These are phyloP conservation scores for Pelvicachromis taeniatus DNA, from an alignment of 2,113 vertebrate species.

Conservation along the genomic window DNA sequence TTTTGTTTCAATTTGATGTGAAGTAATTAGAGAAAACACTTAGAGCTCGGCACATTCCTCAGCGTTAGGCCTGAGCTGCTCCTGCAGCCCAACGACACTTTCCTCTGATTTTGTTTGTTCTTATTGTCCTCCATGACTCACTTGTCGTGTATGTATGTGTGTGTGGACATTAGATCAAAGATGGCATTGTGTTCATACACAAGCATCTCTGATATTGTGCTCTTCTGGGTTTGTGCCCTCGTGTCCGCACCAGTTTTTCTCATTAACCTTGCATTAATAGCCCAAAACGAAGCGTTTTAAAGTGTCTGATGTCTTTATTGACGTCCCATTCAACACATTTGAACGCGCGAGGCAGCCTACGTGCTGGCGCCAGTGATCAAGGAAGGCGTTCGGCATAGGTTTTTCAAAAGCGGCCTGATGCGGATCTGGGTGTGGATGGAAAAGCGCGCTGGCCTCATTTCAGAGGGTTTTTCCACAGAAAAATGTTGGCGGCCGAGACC, in stretches of 20 bases:
- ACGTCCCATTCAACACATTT: slow-evolving; percentile 1
- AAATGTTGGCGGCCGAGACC: not conserved
- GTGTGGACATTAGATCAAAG: slow-evolving; percentile 62
- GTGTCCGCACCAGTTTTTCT: slow-evolving; percentile 48
- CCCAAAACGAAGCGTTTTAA: not conserved
- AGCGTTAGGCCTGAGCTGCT: not conserved
- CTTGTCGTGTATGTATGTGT: not conserved
- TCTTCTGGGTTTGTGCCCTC: slow-evolving; percentile 20
- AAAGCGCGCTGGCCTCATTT: slow-evolving; percentile 3
- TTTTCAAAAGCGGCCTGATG: not conserved
- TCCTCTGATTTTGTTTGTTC: slow-evolving; percentile 26
- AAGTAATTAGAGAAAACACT: not conserved
- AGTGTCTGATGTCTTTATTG: slow-evolving; percentile 18
- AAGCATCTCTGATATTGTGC: slow-evolving; percentile 12
- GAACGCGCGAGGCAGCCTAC: not conserved
- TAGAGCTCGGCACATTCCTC: not conserved
- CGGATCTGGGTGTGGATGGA: slow-evolving; percentile 36
- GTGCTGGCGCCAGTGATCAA: slow-evolving; percentile 11
- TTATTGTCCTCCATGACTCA: slow-evolving; percentile 47
- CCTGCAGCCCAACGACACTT: not conserved
- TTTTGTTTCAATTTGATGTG: not conserved
- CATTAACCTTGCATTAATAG: slow-evolving; percentile 27
- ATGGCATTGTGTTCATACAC: slow-evolving; percentile 58
- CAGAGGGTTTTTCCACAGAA: slow-evolving; percentile 32
- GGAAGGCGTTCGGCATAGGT: not conserved